Conservation (phyloP, 2,888 invertebrate species). For the Strigamia crassipes region DNA sequence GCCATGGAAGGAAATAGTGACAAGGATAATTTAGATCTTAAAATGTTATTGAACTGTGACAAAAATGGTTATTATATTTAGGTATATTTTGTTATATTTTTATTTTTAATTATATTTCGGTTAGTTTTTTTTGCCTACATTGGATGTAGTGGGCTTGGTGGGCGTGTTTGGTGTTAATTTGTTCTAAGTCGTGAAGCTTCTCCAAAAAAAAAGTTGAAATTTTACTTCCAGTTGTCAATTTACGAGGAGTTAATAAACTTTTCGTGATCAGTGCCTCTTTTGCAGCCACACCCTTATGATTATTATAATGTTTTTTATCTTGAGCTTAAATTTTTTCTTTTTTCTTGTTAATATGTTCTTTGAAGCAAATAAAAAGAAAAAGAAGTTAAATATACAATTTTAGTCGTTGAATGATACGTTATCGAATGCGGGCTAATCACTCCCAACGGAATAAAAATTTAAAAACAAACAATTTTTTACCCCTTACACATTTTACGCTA, state of each 20-base stretch:
- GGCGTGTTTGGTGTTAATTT: background rate
- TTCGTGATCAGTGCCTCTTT: background rate
- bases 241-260: background rate
- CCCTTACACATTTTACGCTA: background rate
- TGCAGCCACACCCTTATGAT: background rate
- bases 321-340: background rate
- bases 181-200: background rate
- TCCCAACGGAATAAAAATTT: background rate
- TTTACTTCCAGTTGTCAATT: background rate
- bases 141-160: background rate
- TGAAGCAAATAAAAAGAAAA: background rate
- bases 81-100: background rate
- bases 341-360: background rate
- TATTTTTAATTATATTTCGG: background rate
- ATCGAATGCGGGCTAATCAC: conserved; percentile 10
- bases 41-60: conserved; percentile 18
- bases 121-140: background rate
- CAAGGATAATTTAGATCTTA: conserved; percentile 8
- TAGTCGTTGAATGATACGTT: conserved; percentile 6
- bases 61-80: background rate
- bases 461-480: background rate
- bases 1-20: background rate
- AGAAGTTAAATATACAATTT: background rate
- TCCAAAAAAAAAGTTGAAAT: no score
- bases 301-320: background rate